Percentiles rank a stretch among this genome's conserved stretches.
phyloP scores from a whole-genome alignment of 1,140 invertebrate genomes.

The Drosophila arizonae region DNA sequence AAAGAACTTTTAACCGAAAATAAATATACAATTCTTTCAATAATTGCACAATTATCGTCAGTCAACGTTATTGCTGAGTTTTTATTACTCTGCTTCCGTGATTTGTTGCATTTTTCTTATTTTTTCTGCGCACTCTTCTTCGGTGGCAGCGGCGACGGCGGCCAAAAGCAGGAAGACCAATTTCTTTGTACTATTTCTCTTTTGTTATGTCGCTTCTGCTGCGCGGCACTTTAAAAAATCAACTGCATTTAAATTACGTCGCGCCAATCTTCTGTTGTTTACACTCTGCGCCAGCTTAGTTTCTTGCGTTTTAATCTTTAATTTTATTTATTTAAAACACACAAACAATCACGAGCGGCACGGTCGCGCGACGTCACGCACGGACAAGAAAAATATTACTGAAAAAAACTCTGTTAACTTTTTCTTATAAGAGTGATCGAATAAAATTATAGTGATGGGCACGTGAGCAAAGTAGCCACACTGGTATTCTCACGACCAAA shows the following conservation, averaged over 20 bases:
- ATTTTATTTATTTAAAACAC: slow-evolving; percentile 46
- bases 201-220: slow-evolving; percentile 35
- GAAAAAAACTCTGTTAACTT: slow-evolving; percentile 39
- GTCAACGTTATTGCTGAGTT: slow-evolving; percentile 36
- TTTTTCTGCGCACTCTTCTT: slow-evolving; percentile 43
- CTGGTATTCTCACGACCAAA: background rate
- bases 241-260: slow-evolving; percentile 23
- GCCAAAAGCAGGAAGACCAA: slow-evolving; percentile 54
- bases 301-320: slow-evolving; percentile 47
- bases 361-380: slow-evolving; percentile 43
- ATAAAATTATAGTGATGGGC: slow-evolving; percentile 26
- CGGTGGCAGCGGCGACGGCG: slow-evolving; percentile 15
- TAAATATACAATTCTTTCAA: slow-evolving; percentile 50
- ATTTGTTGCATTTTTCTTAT: slow-evolving; percentile 46
- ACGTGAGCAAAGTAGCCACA: background rate
- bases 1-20: slow-evolving; percentile 47
- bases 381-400: slow-evolving; percentile 43
- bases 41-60: slow-evolving; percentile 49
- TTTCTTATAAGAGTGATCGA: slow-evolving; percentile 41
- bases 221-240: slow-evolving; percentile 10
- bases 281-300: slow-evolving; percentile 32
- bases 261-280: slow-evolving; percentile 17
- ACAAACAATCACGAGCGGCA: slow-evolving; percentile 38
- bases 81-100: slow-evolving; percentile 45
- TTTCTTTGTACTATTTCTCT: slow-evolving; percentile 48